phyloP scores from a whole-genome alignment of 1,140 invertebrate genomes.

The Babylonia areolata region DNA sequence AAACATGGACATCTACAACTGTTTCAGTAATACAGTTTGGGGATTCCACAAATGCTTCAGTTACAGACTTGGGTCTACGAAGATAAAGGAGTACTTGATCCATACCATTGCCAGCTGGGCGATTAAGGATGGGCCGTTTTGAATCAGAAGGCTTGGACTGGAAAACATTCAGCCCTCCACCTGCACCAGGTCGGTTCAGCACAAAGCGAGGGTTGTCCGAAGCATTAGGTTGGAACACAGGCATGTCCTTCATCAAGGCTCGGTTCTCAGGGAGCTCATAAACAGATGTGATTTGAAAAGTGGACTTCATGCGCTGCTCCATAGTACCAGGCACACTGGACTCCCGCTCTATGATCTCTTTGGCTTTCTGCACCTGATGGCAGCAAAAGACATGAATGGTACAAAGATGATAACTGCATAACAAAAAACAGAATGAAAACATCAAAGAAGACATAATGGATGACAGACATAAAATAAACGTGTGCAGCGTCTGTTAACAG shows the following conservation, averaged over 20 bases:
- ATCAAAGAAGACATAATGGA: no score
- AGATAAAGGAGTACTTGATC: no score
- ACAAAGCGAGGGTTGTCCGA: neutral
- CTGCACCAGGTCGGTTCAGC: conserved; percentile 3
- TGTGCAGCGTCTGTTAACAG: no score
- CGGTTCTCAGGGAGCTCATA: neutral
- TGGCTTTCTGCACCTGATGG: conserved; percentile 31
- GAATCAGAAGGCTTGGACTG: neutral
- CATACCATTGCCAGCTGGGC: neutral
- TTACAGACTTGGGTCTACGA: no score
- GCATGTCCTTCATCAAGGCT: conserved; percentile 7
- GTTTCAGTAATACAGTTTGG: no score
- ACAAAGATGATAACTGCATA: no score
- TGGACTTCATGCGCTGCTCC: conserved; percentile 28
- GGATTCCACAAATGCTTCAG: no score
- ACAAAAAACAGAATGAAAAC: no score
- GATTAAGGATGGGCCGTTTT: neutral
- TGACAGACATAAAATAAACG: no score
- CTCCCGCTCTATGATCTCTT: conserved; percentile 33
- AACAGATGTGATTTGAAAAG: neutral
- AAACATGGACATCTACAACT: no score
- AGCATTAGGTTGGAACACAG: neutral
- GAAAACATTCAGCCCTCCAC: neutral
- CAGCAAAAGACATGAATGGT: neutral
- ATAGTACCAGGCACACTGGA: conserved; percentile 32